Percentiles rank a stretch among this genome's conserved stretches.
Conservation (phyloP, 1,140 invertebrate species). For the roundworm (Caenorhabditis elegans) region DNA sequence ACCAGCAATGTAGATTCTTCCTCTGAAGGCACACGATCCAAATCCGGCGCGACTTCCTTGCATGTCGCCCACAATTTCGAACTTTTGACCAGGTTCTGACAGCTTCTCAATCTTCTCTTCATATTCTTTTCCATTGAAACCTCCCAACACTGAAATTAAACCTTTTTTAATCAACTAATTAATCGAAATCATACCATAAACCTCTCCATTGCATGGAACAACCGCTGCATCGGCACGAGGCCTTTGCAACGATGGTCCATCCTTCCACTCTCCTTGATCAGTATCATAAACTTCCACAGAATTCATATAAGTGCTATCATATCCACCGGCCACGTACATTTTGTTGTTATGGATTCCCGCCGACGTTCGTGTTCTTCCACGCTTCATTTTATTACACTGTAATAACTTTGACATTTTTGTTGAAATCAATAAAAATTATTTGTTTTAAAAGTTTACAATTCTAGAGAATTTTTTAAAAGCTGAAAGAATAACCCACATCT, state of each 20-base stretch:
- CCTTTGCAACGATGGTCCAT: neutral
- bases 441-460: no score
- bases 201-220: neutral
- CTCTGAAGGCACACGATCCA: neutral
- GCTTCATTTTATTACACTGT: neutral
- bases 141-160: neutral
- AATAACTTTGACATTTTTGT: neutral
- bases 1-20: neutral
- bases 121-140: constrained; percentile 4
- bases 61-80: neutral
- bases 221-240: neutral
- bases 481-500: neutral
- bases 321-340: neutral
- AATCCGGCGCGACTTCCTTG: constrained; percentile 4
- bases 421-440: no score
- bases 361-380: neutral
- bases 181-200: neutral
- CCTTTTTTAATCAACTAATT: neutral
- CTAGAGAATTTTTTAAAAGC: no score
- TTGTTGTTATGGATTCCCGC: neutral
- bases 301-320: constrained; percentile 13
- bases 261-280: neutral
- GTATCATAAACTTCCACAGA: neutral
- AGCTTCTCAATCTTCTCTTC: constrained; percentile 3
- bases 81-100: neutral